A percentile compares a stretch with the other conserved stretches of the same genome.
Evolutionary conservation across 2,797 vertebrate species (phyloP).

Genomic region (Falco rusticolus): DNA sequence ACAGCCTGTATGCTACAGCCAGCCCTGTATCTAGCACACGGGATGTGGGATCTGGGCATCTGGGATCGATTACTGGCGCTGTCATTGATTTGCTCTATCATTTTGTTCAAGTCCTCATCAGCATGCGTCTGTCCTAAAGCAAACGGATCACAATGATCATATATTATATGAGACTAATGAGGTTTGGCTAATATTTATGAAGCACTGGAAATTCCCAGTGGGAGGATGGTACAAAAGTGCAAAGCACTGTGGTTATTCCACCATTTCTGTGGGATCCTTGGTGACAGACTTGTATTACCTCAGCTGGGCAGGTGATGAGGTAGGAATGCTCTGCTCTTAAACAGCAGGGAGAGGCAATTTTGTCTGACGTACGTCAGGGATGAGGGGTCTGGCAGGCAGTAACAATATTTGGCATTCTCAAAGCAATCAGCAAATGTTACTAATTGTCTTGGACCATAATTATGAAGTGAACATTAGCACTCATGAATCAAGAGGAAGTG

Average conservation of each 20-base stretch:
- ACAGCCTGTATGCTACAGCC: background rate
- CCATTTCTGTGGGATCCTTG: background rate
- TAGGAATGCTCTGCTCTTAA: background rate
- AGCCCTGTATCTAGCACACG: background rate
- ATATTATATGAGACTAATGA: background rate
- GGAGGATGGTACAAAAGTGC: background rate
- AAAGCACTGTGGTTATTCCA: slow-evolving; percentile 19
- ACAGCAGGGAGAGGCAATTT: background rate
- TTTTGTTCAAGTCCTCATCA: background rate
- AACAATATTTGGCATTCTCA: background rate
- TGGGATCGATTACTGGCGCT: background rate
- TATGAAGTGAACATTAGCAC: background rate
- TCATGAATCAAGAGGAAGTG: slow-evolving; percentile 9
- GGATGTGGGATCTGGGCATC: background rate
- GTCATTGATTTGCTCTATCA: slow-evolving; percentile 8
- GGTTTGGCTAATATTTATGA: background rate
- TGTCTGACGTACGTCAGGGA: background rate
- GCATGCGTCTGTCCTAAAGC: background rate
- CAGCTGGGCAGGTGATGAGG: background rate
- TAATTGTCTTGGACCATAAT: slow-evolving; percentile 12
- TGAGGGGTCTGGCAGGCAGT: slow-evolving; percentile 4
- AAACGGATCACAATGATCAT: background rate
- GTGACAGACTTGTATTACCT: background rate
- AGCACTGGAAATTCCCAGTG: background rate
- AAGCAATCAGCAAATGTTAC: slow-evolving; percentile 8